These are phyloP conservation scores for Neuroterus valhalla DNA, from an alignment of 1,140 invertebrate species.

Conservation along the genomic window DNA sequence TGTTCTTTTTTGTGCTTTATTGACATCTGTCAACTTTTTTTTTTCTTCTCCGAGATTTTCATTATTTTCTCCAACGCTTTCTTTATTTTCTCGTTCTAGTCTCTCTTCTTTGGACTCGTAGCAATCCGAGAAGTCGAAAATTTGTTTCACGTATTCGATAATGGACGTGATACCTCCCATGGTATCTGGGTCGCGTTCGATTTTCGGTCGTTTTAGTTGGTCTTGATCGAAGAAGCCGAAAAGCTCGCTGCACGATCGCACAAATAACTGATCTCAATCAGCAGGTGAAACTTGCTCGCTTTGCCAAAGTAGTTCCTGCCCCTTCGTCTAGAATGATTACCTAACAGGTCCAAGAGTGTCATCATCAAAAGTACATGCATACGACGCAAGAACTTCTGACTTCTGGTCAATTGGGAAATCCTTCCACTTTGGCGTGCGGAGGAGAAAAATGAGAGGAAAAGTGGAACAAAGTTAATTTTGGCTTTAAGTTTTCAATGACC, in stretches of 20 bases:
- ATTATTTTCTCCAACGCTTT: not conserved
- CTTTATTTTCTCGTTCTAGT: not conserved
- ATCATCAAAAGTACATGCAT: constrained; percentile 50
- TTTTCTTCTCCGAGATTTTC: not conserved
- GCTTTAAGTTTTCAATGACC: no score
- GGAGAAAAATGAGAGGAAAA: no score
- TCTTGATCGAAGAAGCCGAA: constrained; percentile 22
- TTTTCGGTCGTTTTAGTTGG: constrained; percentile 33
- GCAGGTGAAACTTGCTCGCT: constrained; percentile 16
- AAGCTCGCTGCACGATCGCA: constrained; percentile 21
- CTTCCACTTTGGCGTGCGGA: not conserved
- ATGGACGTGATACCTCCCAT: constrained; percentile 46
- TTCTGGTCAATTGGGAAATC: not conserved
- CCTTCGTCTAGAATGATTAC: constrained; percentile 43
- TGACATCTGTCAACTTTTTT: not conserved
- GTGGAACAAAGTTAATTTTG: no score
- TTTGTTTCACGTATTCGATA: not conserved
- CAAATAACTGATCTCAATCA: constrained; percentile 30
- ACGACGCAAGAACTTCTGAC: not conserved
- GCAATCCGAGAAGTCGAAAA: constrained; percentile 1
- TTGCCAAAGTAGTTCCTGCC: constrained; percentile 27
- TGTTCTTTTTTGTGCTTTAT: not conserved
- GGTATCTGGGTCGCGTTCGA: not conserved
- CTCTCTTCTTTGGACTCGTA: constrained; percentile 16
- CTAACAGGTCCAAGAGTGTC: constrained; percentile 52